Conservation (phyloP, 2,797 vertebrate genomes). For the Echiichthys vipera region DNA sequence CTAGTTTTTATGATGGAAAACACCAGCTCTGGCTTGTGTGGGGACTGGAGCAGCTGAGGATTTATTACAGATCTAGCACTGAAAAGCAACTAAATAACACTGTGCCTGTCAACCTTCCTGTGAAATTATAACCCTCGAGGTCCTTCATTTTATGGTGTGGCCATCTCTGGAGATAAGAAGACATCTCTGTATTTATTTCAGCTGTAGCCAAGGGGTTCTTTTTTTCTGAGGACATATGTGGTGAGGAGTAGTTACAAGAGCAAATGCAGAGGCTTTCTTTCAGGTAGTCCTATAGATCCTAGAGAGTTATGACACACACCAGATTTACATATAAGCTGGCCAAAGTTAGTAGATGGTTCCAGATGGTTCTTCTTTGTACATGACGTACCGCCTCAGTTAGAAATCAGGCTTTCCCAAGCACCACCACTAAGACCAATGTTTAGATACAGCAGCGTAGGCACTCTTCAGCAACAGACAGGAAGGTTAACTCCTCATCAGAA, state of each 20-base stretch:
- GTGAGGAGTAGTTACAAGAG: slow-evolving; percentile 2
- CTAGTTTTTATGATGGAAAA: slow-evolving; percentile 18
- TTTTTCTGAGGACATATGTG: slow-evolving; percentile 1
- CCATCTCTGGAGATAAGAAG: slow-evolving; percentile 40
- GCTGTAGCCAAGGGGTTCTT: background rate
- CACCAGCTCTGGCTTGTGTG: slow-evolving; percentile 23
- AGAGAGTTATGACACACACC: background rate
- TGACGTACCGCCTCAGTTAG: no score
- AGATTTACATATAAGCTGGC: background rate
- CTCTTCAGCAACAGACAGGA: no score
- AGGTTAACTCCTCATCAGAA: no score
- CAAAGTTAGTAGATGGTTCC: background rate
- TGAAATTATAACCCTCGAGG: slow-evolving; percentile 29
- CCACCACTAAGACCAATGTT: no score
- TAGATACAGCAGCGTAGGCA: no score
- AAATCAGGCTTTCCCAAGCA: no score
- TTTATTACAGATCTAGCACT: slow-evolving; percentile 24
- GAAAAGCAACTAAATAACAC: slow-evolving; percentile 30
- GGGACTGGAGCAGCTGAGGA: slow-evolving; percentile 11
- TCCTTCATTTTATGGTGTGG: slow-evolving; percentile 36
- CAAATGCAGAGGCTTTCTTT: slow-evolving; percentile 3
- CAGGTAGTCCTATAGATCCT: background rate
- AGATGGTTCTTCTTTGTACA: no score
- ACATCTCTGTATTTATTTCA: slow-evolving; percentile 25
- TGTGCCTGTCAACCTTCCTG: slow-evolving; percentile 25